Conservation (phyloP, 2,113 vertebrate genomes). For the Salvator merianae region DNA sequence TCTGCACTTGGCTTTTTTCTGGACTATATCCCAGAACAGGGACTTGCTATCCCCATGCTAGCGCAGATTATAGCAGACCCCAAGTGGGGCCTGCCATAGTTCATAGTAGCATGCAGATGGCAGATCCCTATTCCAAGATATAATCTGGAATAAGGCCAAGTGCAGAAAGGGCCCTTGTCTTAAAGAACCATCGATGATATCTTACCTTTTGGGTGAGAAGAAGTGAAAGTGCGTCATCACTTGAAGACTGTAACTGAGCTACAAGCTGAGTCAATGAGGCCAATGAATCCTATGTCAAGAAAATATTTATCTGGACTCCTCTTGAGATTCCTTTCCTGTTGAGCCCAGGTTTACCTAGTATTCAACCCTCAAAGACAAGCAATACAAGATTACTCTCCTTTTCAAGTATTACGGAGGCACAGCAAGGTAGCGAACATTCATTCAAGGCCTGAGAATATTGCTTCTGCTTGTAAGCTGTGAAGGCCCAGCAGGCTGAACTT, state of each 20-base stretch:
- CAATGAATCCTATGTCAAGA: not conserved
- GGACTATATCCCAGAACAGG: no score
- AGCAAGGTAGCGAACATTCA: not conserved
- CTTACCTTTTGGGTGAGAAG: not conserved
- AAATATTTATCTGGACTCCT: not conserved
- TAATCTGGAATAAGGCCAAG: no score
- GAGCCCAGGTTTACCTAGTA: not conserved
- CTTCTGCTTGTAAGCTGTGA: conserved; percentile 17
- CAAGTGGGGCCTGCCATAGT: no score
- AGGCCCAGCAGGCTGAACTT: conserved; percentile 25
- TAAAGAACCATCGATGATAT: not conserved
- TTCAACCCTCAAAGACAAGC: conserved; percentile 13
- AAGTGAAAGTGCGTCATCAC: not conserved
- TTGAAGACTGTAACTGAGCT: not conserved
- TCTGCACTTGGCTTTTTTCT: no score
- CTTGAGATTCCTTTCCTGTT: not conserved
- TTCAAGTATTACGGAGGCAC: conserved; percentile 22
- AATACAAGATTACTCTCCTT: conserved; percentile 11
- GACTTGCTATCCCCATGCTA: no score
- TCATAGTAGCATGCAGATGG: no score
- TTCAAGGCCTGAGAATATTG: conserved; percentile 17
- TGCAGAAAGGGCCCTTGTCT: no score
- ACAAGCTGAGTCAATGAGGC: not conserved
- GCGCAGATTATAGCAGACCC: no score
- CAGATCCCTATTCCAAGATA: no score